phyloP scores from a whole-genome alignment of 2,888 invertebrate species.

The Tenthredo mesomela region DNA sequence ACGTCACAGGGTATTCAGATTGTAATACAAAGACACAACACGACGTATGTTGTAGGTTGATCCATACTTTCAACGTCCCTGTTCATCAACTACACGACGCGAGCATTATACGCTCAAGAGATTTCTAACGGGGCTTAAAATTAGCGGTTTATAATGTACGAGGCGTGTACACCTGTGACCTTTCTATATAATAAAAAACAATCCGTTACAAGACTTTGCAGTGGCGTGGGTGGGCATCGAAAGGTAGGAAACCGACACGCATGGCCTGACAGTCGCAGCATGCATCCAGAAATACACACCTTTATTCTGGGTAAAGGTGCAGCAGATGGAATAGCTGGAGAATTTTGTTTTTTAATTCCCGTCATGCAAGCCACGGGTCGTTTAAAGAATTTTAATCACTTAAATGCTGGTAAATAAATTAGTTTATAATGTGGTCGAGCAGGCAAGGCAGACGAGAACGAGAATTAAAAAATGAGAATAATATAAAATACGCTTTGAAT shows the following conservation, averaged over 20 bases:
- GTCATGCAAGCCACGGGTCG: not conserved
- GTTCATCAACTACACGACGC: not conserved
- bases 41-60: not conserved
- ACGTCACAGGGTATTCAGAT: not conserved
- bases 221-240: slow-evolving; percentile 10
- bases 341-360: slow-evolving; percentile 26
- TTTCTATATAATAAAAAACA: not conserved
- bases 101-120: slow-evolving; percentile 1
- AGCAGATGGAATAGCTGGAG: not conserved
- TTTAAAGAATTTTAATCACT: slow-evolving; percentile 24
- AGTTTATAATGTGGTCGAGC: not conserved
- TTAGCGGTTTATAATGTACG: slow-evolving; percentile 44
- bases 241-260: slow-evolving; percentile 9
- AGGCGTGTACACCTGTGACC: not conserved
- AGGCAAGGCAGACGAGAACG: not conserved
- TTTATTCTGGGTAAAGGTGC: slow-evolving; percentile 13
- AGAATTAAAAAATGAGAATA: not conserved
- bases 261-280: not conserved
- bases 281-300: slow-evolving; percentile 40
- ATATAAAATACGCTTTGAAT: not conserved
- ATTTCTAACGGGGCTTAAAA: slow-evolving; percentile 49
- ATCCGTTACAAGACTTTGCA: slow-evolving; percentile 5
- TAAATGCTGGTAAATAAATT: not conserved
- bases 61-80: not conserved
- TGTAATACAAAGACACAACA: not conserved